These are phyloP conservation scores for Sebastes fasciatus DNA, from an alignment of 2,113 vertebrate genomes.

Conservation along the genomic window DNA sequence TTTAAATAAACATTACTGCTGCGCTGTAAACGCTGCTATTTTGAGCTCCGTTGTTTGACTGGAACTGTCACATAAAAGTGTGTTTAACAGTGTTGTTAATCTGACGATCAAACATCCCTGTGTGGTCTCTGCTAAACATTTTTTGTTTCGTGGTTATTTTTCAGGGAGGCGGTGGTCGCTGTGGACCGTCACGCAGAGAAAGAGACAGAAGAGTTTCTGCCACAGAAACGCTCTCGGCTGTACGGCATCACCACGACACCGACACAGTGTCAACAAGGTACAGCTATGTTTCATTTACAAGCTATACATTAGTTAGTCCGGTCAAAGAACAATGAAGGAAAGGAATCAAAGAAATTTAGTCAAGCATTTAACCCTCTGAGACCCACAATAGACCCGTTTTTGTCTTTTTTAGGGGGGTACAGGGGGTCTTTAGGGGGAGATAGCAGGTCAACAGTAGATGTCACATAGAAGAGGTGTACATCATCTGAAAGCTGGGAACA, in stretches of 20 bases:
- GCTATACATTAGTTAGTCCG: no score
- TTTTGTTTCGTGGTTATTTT: not conserved
- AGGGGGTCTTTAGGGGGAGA: no score
- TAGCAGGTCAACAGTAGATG: no score
- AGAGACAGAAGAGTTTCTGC: slow-evolving; percentile 89
- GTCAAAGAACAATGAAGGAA: not conserved
- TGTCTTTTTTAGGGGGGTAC: no score
- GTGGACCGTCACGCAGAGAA: slow-evolving; percentile 83
- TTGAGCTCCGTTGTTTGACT: not conserved
- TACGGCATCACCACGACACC: slow-evolving; percentile 88
- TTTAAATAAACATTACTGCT: not conserved
- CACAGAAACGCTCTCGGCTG: slow-evolving; percentile 90
- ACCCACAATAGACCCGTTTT: no score
- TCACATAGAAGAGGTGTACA: no score
- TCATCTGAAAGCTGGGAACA: no score
- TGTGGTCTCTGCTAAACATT: not conserved
- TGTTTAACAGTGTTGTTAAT: not conserved
- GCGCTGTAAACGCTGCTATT: not conserved
- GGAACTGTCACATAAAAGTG: not conserved
- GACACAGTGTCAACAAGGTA: slow-evolving; percentile 59
- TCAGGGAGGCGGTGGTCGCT: slow-evolving; percentile 90
- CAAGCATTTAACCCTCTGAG: no score
- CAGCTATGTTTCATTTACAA: fast-evolving
- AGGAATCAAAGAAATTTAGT: not conserved
- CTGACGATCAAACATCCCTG: not conserved